phyloP scores from a whole-genome alignment of 2,888 invertebrate species.

The Synergus itoensis region DNA sequence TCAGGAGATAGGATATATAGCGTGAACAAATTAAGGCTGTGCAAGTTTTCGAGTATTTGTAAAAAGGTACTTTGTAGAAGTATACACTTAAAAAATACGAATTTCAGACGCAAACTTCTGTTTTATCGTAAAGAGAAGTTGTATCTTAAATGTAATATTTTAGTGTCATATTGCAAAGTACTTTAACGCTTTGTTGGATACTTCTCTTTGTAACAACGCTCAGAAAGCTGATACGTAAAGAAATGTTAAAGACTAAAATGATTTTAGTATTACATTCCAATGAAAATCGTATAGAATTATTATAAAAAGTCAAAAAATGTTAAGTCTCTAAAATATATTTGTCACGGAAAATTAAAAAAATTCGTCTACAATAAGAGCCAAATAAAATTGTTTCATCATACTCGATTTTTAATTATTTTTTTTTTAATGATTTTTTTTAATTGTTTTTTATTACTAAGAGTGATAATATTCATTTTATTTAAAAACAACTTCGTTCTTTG shows the following conservation, averaged over 20 bases:
- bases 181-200: constrained; percentile 23
- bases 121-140: neutral
- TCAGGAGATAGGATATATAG: neutral
- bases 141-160: constrained; percentile 6
- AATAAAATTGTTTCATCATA: constrained; percentile 3
- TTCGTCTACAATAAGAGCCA: neutral
- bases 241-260: neutral
- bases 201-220: constrained; percentile 19
- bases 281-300: neutral
- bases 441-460: neutral
- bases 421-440: no score
- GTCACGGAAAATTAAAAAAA: neutral
- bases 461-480: neutral
- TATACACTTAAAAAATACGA: constrained; percentile 11
- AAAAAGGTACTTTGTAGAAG: constrained; percentile 7
- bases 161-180: constrained; percentile 27
- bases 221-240: neutral
- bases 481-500: neutral
- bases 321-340: constrained; percentile 9
- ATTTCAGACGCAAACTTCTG: neutral
- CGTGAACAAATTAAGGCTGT: constrained; percentile 23
- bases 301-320: neutral
- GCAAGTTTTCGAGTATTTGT: constrained; percentile 36
- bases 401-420: no score
- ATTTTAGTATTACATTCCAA: constrained; percentile 27